A percentile compares a stretch with the other conserved stretches of the same genome.
Evolutionary conservation across 2,888 invertebrate genomes (phyloP).

Genomic region (Chrysomela aeneicollis): DNA sequence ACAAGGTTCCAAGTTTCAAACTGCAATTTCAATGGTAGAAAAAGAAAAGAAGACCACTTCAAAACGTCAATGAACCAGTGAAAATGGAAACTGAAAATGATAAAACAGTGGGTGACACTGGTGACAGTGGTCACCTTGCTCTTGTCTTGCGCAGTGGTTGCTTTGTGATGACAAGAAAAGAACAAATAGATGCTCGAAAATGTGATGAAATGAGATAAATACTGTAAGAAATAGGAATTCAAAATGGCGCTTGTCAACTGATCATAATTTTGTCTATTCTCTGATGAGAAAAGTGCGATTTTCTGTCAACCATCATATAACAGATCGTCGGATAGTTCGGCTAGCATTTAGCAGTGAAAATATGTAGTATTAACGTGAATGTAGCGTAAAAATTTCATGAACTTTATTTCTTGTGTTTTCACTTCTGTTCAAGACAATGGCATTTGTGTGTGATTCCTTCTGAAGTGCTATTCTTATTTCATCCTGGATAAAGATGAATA

Average conservation of each 20-base stretch:
- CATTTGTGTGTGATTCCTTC: conserved; percentile 41
- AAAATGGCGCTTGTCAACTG: conserved; percentile 53
- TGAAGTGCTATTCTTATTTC: conserved; percentile 40
- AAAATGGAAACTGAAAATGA: conserved; percentile 41
- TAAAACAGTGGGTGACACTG: no score
- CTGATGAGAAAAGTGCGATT: conserved; percentile 45
- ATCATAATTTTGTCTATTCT: conserved; percentile 49
- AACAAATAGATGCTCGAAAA: conserved; percentile 27
- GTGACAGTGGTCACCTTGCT: conserved; percentile 19
- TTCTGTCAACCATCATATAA: conserved; percentile 32
- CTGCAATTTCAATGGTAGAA: conserved; percentile 21
- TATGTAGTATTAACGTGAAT: conserved; percentile 55
- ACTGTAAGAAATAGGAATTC: conserved; percentile 33
- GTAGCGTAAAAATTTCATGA: conserved; percentile 40
- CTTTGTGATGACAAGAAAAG: conserved; percentile 34
- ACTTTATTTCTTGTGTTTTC: conserved; percentile 45
- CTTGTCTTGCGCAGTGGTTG: conserved; percentile 40
- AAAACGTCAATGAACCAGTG: conserved; percentile 22
- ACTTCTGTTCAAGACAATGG: conserved; percentile 45
- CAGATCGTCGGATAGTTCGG: conserved; percentile 33
- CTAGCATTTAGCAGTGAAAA: conserved; percentile 41
- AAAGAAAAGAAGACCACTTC: conserved; percentile 32
- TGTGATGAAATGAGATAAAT: conserved; percentile 32
- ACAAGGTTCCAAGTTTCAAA: no score
- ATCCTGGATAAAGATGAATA: conserved; percentile 57